phyloP scores from a whole-genome alignment of 1,140 invertebrate genomes.

The Pristionchus pacificus region DNA sequence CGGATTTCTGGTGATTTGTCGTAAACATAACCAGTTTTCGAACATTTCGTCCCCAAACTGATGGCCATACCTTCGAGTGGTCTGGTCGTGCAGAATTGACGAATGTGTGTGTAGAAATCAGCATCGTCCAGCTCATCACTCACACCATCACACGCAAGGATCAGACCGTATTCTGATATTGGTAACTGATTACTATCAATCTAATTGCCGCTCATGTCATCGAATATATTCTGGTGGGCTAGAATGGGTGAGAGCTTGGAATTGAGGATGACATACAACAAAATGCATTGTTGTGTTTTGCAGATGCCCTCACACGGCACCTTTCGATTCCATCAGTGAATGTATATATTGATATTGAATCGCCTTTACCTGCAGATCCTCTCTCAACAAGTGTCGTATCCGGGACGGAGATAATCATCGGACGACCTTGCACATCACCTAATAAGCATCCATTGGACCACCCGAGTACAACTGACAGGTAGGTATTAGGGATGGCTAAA shows the following conservation, averaged over 20 bases:
- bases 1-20: no score
- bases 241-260: not conserved
- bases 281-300: no score
- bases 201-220: constrained; percentile 12
- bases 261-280: no score
- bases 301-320: no score
- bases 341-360: no score
- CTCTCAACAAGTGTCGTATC: not conserved
- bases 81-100: not conserved
- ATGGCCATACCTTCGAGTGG: not conserved
- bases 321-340: no score
- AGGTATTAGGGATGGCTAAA: no score
- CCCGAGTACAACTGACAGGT: no score
- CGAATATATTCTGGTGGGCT: constrained; percentile 3
- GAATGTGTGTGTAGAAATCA: constrained; percentile 7
- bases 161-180: constrained; percentile 1
- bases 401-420: constrained; percentile 8
- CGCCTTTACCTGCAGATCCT: not conserved
- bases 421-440: constrained; percentile 14
- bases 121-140: constrained; percentile 8
- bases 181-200: not conserved
- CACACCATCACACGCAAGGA: constrained; percentile 17
- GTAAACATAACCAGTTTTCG: no score
- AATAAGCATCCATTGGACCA: not conserved
- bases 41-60: no score